Evolutionary conservation across 2,888 invertebrate genomes (phyloP).

Genomic region (Campaea margaritaria): DNA sequence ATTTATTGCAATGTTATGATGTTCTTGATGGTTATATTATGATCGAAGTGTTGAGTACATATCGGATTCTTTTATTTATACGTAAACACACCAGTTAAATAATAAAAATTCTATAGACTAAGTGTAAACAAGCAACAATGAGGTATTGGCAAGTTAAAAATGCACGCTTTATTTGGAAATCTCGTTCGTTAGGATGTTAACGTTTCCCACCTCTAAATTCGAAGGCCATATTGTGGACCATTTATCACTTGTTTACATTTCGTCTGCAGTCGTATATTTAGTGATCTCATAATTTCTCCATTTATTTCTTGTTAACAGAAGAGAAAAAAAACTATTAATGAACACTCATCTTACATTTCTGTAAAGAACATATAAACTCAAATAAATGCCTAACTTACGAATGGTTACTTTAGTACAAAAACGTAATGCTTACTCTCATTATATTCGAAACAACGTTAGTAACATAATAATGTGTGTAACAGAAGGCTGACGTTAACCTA

Average conservation of each 20-base stretch:
- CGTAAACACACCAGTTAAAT: constrained; percentile 58
- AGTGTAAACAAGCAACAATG: constrained; percentile 72
- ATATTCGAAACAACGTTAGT: constrained; percentile 50
- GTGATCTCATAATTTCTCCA: constrained; percentile 78
- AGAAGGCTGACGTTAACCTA: constrained; percentile 59
- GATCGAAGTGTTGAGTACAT: constrained; percentile 41
- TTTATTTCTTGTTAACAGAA: constrained; percentile 59
- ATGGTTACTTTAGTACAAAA: constrained; percentile 45
- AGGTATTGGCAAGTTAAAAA: constrained; percentile 40
- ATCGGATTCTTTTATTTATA: constrained; percentile 49
- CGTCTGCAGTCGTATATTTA: constrained; percentile 68
- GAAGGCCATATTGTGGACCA: constrained; percentile 61
- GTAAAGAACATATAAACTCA: constrained; percentile 41
- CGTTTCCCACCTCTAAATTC: constrained; percentile 56
- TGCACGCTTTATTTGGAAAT: constrained; percentile 14
- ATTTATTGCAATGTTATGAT: constrained; percentile 33
- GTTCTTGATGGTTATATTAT: constrained; percentile 26
- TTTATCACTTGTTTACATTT: constrained; percentile 78
- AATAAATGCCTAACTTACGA: constrained; percentile 43
- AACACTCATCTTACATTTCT: constrained; percentile 49
- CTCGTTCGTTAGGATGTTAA: constrained; percentile 35
- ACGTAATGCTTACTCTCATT: constrained; percentile 49
- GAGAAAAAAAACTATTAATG: constrained; percentile 43
- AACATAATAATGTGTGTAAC: constrained; percentile 51
- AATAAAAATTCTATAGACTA: constrained; percentile 56